Percentiles rank a stretch among this genome's conserved stretches.
Conservation (phyloP, 2,888 invertebrate species). For the Agrochola circellaris region DNA sequence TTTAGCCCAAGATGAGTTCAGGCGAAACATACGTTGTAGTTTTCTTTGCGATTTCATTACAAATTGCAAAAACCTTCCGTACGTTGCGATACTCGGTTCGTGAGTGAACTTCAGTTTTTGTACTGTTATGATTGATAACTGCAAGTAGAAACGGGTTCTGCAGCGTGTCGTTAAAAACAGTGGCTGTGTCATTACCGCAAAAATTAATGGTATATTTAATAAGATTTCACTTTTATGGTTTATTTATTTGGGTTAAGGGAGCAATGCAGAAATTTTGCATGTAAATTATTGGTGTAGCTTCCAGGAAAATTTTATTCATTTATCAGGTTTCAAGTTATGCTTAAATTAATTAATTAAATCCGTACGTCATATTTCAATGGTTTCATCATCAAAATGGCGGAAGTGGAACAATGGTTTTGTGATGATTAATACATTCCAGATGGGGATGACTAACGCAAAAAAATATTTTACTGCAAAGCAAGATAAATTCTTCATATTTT, state of each 20-base stretch:
- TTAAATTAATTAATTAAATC: conserved; percentile 15
- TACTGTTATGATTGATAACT: conserved; percentile 70
- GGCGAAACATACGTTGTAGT: conserved; percentile 45
- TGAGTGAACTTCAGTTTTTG: conserved; percentile 60
- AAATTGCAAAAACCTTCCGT: conserved; percentile 47
- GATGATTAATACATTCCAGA: conserved; percentile 33
- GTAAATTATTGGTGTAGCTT: conserved; percentile 28
- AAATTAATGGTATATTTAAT: conserved; percentile 58
- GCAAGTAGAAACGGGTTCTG: conserved; percentile 57
- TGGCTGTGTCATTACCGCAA: conserved; percentile 46
- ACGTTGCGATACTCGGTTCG: conserved; percentile 27
- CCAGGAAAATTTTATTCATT: conserved; percentile 16
- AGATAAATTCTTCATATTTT: neutral
- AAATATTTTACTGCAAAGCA: neutral
- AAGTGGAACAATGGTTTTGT: conserved; percentile 25
- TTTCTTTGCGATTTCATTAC: conserved; percentile 56
- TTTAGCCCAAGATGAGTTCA: conserved; percentile 56
- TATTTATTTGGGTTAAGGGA: conserved; percentile 50
- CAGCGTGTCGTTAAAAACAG: conserved; percentile 48
- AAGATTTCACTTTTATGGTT: conserved; percentile 54
- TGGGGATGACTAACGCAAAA: conserved; percentile 26
- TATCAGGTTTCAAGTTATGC: conserved; percentile 23
- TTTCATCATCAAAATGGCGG: conserved; percentile 31
- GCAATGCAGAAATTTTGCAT: conserved; percentile 1
- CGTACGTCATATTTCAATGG: conserved; percentile 12